A percentile compares a stretch with the other conserved stretches of the same genome.
Evolutionary conservation across 2,797 vertebrate species (phyloP).

Genomic region (Rhinoraja longicauda): DNA sequence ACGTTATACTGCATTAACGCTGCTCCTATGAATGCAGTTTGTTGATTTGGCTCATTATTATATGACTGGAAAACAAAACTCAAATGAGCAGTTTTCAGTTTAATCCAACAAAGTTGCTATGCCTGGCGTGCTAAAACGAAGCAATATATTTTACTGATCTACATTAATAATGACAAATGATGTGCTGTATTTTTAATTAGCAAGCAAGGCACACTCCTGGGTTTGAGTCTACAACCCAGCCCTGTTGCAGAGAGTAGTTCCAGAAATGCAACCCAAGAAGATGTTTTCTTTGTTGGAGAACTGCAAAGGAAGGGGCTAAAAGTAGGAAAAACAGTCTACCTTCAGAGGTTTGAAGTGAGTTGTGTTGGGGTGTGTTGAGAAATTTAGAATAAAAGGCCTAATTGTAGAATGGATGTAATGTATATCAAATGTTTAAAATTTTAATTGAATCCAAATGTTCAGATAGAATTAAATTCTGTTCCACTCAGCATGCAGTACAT

Average conservation of each 20-base stretch:
- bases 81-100: too few relatives aligned
- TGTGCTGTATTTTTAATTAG: background rate
- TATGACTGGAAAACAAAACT: background rate
- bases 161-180: background rate
- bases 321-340: background rate
- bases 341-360: background rate
- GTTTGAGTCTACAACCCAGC: background rate
- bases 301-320: background rate
- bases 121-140: background rate
- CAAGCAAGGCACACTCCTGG: background rate
- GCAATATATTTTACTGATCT: background rate
- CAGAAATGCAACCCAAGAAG: background rate
- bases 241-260: background rate
- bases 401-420: slow-evolving; percentile 5
- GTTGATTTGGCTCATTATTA: background rate
- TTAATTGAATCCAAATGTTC: slow-evolving; percentile 33
- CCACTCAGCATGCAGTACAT: background rate
- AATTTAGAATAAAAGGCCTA: background rate
- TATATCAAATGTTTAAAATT: background rate
- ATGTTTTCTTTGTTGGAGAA: background rate
- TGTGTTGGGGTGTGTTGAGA: background rate
- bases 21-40: background rate
- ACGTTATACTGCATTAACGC: background rate
- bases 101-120: background rate
- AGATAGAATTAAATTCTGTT: slow-evolving; percentile 7